Base-by-base conservation (phyloP, 1,140 invertebrate species). In the Apis laboriosa region DNA sequence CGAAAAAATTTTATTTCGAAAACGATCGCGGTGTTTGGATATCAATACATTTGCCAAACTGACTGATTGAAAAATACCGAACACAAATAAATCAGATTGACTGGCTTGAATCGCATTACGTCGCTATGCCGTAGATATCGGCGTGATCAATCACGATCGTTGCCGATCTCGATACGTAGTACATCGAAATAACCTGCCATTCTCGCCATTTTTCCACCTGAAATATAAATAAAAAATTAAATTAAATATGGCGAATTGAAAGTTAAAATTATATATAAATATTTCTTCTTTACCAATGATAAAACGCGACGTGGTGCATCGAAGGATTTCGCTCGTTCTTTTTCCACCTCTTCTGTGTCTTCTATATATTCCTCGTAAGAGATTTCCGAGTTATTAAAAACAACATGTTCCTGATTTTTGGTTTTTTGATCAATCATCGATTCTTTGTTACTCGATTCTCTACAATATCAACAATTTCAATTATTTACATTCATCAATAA, bases 291-390 rank as follows among this genome's bases (percentile, higher is more conserved):
- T 87, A 82, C 75, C 64, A 83, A 15, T 11, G 63, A 72, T 9
- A 72, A 77, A 34, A 84, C 49, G 21, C 75, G 80, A 21, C 71
- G 74, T 19, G 72, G 61, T 21, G 28, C 34, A 0, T 68, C 53
- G 43, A 9, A 1, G 8, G 63, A 34, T 53, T 28, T 70, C 28
- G 9, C 3, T 12, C 12, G 49, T 34, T 43, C 11, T 21, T 17
- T 43, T 67, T 43, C 34, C 21, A 11, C 0, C 9, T 24, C 34
- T 51, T 90, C 86, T n/a, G 84, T n/a, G 21, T 89, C 86, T 19
- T 85, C 79, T 51, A 89, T 83, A 49, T 91, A 91, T 63, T 91
- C 90, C 8, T 85, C 79, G 66, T 90, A 91, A 12, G 5, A 56
- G 1, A 19, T 49, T 5, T 64, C 24, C 24, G 60, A 28, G 0